Evolutionary conservation across 2,797 vertebrate species (phyloP), one percentile per base, ranked within the genome.

Genomic region (Anabacerthia variegaticeps): DNA sequence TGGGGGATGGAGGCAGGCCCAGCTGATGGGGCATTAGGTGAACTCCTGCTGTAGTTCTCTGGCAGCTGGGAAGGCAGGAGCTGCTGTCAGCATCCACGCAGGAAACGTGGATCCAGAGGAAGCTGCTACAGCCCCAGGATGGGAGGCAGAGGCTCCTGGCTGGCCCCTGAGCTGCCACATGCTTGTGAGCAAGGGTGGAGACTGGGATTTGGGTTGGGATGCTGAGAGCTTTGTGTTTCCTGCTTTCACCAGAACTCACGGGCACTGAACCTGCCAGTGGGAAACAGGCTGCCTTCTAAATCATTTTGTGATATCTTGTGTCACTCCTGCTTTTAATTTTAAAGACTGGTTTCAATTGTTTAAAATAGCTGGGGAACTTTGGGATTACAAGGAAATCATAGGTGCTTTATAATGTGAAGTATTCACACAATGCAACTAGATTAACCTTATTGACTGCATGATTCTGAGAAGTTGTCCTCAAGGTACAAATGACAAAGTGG

Each of bases 151-250:
- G 54, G 41, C 36, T 56, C 17, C 5, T 1, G 0, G 20, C 34
- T 15, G 5, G 2, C 8, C 7, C 8, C 34, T 14, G 65, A 18
- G 11, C 55, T 36, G 58, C 39, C 6, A 1, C 26, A n/a, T 2
- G 12, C 43, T 17, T 18, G 10, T 2, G 39, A 21, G 10, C 0
- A 0, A 48, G 18, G 7, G 21, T 12, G 18, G 9, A 49, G 8
- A 10, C 10, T 19, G 30, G 27, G 30, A 10, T 13, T 22, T 49
- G 8, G 1, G 43, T 6, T 17, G 55, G 49, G 37, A 16, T 69
- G 48, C 48, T 58, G 21, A 49, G 32, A 89, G 23, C 23, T 54
- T 43, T 34, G 23, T 10, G 46, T 23, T 22, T 56, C 32, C 23
- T 75, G 14, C 46, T 69, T 54, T 41, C 65, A 20, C 13, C 1